These are phyloP conservation scores for Akabosia matsudoensis DNA, from an alignment of 1,140 invertebrate species.

Conservation along the genomic window DNA sequence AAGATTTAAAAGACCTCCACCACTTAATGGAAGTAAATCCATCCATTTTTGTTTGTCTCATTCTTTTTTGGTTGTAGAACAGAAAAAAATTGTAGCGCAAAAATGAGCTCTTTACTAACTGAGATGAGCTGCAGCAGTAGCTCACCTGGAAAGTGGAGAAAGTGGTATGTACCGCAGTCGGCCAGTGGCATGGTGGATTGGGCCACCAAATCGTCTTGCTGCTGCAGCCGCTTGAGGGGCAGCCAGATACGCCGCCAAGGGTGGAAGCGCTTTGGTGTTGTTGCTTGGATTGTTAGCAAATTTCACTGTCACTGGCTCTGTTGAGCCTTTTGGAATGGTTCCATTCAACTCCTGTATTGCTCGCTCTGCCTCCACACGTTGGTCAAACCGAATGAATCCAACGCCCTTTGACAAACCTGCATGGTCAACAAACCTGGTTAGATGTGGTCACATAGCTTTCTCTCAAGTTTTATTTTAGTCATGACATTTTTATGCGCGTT, in stretches of 20 bases:
- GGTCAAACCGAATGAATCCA: constrained; percentile 98
- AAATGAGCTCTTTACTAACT: constrained; percentile 25
- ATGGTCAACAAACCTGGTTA: constrained; percentile 28
- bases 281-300: constrained; percentile 99
- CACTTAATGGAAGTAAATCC: no score
- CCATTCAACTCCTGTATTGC: constrained; percentile 98
- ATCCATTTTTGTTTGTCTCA: no score
- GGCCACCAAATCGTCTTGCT: constrained; percentile 78
- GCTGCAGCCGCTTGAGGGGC: constrained; percentile 62
- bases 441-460: no score
- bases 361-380: constrained; percentile 91
- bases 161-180: constrained; percentile 81
- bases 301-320: constrained; percentile 97
- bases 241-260: constrained; percentile 82
- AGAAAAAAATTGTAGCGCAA: neutral
- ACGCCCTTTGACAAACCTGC: constrained; percentile 96
- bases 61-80: neutral
- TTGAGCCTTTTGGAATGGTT: constrained; percentile 89
- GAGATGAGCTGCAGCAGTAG: constrained; percentile 47
- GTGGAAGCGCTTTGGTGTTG: constrained; percentile 79
- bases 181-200: constrained; percentile 86
- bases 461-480: no score
- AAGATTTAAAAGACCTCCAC: neutral
- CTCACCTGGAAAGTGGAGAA: constrained; percentile 63
- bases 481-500: no score